A percentile compares a stretch with the other conserved stretches of the same genome.
Evolutionary conservation across 2,113 vertebrate species (phyloP).

Genomic region (Anolis sagrei): DNA sequence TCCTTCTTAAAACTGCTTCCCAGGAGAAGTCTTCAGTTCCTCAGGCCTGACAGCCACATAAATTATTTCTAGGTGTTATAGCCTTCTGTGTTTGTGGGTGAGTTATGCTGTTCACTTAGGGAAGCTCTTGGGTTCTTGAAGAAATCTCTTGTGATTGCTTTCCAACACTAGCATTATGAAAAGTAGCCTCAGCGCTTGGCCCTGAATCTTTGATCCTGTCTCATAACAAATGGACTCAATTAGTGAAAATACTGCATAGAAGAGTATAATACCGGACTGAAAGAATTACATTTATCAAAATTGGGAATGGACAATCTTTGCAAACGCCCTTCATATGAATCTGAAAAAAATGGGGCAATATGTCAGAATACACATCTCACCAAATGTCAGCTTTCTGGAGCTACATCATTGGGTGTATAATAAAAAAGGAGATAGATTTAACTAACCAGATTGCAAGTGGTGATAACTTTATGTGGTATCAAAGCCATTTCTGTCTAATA

Average conservation of each 20-base stretch:
- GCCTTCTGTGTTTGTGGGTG: background rate
- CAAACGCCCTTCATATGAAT: background rate
- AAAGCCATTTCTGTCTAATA: background rate
- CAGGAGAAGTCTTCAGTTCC: constrained; percentile 2
- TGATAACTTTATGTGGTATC: background rate
- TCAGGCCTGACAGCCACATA: constrained; percentile 17
- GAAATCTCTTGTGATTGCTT: constrained; percentile 2
- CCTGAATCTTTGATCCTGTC: background rate
- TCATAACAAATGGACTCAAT: constrained; percentile 14
- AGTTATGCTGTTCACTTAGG: constrained; percentile 13
- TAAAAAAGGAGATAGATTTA: background rate
- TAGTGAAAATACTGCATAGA: constrained; percentile 13
- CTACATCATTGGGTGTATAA: background rate
- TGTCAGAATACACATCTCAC: background rate
- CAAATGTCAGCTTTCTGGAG: background rate
- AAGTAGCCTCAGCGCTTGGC: background rate
- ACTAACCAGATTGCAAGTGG: background rate
- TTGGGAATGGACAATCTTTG: background rate
- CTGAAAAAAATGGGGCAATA: background rate
- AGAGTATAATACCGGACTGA: background rate
- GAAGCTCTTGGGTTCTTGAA: constrained; percentile 9
- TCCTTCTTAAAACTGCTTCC: constrained; percentile 17
- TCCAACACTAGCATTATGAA: background rate
- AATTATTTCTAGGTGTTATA: constrained; percentile 16
- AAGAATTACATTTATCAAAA: background rate